phyloP scores from a whole-genome alignment of 2,797 vertebrate genomes.

The Chaetophractus vellerosus region DNA sequence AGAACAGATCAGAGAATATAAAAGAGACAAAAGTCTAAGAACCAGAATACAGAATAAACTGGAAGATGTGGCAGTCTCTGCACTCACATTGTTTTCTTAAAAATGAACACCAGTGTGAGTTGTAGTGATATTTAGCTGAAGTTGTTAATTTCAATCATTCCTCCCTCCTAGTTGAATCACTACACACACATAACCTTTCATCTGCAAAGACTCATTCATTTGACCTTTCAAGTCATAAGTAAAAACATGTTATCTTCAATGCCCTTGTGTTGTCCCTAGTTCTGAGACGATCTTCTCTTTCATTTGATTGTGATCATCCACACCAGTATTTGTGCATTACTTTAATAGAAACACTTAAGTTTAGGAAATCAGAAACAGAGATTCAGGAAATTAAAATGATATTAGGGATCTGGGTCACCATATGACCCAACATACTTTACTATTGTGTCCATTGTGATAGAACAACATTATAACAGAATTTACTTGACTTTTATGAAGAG shows the following conservation, averaged over 20 bases:
- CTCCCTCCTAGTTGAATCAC: neutral
- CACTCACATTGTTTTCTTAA: neutral
- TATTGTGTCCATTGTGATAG: neutral
- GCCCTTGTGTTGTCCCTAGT: neutral
- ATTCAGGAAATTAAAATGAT: neutral
- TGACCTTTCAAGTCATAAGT: neutral
- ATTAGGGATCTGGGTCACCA: neutral
- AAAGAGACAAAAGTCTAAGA: neutral
- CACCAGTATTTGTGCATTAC: neutral
- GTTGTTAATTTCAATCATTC: neutral
- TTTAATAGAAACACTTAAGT: neutral
- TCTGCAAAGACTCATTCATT: neutral
- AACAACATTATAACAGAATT: neutral
- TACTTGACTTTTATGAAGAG: neutral
- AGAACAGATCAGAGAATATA: neutral
- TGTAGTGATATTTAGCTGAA: slow-evolving; percentile 14
- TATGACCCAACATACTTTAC: neutral
- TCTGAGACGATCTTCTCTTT: neutral
- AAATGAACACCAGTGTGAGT: neutral
- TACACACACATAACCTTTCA: neutral
- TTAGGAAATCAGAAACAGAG: neutral
- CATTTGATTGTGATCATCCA: neutral
- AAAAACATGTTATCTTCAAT: neutral
- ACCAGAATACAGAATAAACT: neutral
- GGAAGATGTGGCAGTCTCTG: neutral